These are phyloP conservation scores for Dromius quadrimaculatus DNA, from an alignment of 2,888 invertebrate genomes.

Conservation along the genomic window DNA sequence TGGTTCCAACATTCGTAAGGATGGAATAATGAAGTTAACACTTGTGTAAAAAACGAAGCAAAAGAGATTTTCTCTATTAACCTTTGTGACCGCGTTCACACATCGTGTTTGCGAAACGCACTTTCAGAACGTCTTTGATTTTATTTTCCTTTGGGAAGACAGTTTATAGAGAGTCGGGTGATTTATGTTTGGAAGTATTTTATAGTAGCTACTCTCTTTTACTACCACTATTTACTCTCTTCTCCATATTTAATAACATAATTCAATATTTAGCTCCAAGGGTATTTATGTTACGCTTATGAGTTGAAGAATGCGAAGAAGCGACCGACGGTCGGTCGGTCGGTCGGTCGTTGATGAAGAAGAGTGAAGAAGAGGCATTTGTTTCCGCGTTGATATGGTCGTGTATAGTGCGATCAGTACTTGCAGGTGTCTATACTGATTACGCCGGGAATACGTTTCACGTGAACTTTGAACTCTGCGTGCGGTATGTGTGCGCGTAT, in stretches of 20 bases:
- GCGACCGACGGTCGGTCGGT: no score
- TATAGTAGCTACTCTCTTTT: constrained; percentile 25
- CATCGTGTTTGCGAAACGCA: constrained; percentile 24
- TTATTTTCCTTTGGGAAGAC: constrained; percentile 30
- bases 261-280: no score
- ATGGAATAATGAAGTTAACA: constrained; percentile 36
- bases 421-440: constrained; percentile 51
- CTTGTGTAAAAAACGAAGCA: constrained; percentile 30
- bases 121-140: constrained; percentile 26
- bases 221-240: constrained; percentile 25
- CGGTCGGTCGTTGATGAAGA: constrained; percentile 16
- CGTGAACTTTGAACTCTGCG: constrained; percentile 45
- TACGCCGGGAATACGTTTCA: constrained; percentile 45
- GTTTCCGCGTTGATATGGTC: constrained; percentile 27
- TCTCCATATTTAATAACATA: no score
- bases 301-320: constrained; percentile 15
- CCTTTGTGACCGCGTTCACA: constrained; percentile 53
- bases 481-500: constrained; percentile 31
- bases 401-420: constrained; percentile 17
- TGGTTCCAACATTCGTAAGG: constrained; percentile 35
- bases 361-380: constrained; percentile 35
- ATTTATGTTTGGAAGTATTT: constrained; percentile 12
- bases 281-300: no score
- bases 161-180: constrained; percentile 24
- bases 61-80: constrained; percentile 54